Evolutionary conservation across 1,140 invertebrate species (phyloP).

Genomic region (Drosophila truncata): DNA sequence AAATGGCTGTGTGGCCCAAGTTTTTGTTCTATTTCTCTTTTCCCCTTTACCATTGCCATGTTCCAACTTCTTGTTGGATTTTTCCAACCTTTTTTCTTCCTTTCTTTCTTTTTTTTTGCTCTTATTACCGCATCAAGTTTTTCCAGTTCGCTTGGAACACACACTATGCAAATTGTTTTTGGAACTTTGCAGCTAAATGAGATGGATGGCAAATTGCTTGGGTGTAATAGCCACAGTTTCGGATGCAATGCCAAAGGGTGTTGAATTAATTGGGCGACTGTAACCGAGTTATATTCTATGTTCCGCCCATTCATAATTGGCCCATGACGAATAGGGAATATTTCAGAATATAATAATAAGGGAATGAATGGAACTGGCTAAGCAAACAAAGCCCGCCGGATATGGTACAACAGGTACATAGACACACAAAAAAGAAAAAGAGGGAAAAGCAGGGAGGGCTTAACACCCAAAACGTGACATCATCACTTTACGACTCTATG

Average conservation of each 20-base stretch:
- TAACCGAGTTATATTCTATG: not conserved
- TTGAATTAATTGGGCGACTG: constrained; percentile 17
- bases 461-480: constrained; percentile 59
- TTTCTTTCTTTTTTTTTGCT: not conserved
- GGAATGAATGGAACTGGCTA: constrained; percentile 15
- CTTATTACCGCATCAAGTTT: constrained; percentile 28
- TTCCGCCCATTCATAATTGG: constrained; percentile 45
- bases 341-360: constrained; percentile 2
- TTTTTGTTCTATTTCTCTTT: constrained; percentile 47
- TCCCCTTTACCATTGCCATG: constrained; percentile 17
- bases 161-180: constrained; percentile 67
- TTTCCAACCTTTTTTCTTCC: constrained; percentile 1
- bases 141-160: constrained; percentile 38
- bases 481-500: constrained; percentile 46
- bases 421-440: not conserved
- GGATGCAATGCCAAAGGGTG: not conserved
- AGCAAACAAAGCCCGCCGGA: constrained; percentile 50
- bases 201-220: constrained; percentile 40
- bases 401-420: constrained; percentile 43
- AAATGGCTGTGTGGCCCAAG: constrained; percentile 48
- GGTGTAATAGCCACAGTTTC: constrained; percentile 23
- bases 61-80: constrained; percentile 21
- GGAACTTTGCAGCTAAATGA: constrained; percentile 39
- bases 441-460: constrained; percentile 1
- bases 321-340: constrained; percentile 21